phyloP scores from a whole-genome alignment of 1,140 invertebrate species.

The Coenobita brevimanus region DNA sequence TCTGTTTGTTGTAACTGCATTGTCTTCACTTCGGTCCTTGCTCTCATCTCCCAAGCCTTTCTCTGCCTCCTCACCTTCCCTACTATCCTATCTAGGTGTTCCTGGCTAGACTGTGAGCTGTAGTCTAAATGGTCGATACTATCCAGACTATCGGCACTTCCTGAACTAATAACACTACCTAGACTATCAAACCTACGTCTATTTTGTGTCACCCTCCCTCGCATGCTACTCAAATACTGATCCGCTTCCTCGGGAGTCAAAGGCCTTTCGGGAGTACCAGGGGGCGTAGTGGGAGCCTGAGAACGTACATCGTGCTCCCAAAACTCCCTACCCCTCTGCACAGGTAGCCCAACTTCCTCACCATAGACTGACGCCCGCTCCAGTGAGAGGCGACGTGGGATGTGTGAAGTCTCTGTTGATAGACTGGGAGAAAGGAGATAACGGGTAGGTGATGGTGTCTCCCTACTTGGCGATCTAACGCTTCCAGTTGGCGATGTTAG shows the following conservation, averaged over 20 bases:
- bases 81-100: not conserved
- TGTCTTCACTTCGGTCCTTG: too few species aligned
- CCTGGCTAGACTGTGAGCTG: not conserved
- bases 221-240: slow-evolving; percentile 37
- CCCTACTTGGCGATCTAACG: not conserved
- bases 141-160: slow-evolving; percentile 34
- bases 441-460: not conserved
- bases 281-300: not conserved
- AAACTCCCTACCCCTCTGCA: not conserved
- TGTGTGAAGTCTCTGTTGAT: not conserved
- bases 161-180: slow-evolving; percentile 34
- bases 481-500: not conserved
- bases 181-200: slow-evolving; percentile 48
- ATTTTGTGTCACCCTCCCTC: slow-evolving; percentile 33
- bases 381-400: not conserved
- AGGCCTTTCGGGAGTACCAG: not conserved
- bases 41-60: slow-evolving; percentile 25
- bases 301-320: slow-evolving; percentile 25
- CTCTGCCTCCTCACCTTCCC: slow-evolving; percentile 31
- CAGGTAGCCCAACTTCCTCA: not conserved
- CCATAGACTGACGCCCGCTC: not conserved
- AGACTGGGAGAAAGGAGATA: not conserved
- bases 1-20: not conserved
- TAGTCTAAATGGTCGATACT: not conserved
- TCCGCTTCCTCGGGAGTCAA: slow-evolving; percentile 47